A percentile compares a stretch with the other conserved stretches of the same genome.
These are phyloP conservation scores for Pseudocheirus occidentalis DNA, from an alignment of 2,797 vertebrate genomes.

Conservation along the genomic window DNA sequence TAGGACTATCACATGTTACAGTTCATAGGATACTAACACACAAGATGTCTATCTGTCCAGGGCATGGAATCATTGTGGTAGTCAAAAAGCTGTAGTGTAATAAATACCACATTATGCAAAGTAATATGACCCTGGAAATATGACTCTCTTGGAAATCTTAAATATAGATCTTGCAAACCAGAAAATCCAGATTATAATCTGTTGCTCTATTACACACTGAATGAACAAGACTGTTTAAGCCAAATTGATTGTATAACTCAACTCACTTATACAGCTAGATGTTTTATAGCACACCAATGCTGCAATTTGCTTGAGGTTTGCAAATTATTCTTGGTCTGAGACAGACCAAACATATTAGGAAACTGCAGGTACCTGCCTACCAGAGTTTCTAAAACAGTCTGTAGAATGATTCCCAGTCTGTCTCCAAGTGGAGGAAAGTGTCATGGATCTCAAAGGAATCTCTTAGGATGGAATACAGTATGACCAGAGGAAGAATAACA, in stretches of 20 bases:
- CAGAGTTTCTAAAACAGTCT: constrained; percentile 6
- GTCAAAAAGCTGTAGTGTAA: background rate
- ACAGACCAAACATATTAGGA: background rate
- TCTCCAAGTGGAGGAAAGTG: background rate
- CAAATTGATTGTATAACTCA: background rate
- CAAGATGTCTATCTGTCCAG: constrained; percentile 31
- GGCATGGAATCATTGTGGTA: background rate
- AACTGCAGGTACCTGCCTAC: background rate
- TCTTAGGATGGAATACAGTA: background rate
- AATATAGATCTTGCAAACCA: background rate
- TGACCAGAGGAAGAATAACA: background rate
- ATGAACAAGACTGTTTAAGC: background rate
- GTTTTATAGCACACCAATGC: background rate
- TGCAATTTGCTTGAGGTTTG: background rate
- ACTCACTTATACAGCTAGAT: background rate
- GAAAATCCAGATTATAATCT: background rate
- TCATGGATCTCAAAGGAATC: background rate
- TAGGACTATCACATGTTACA: background rate
- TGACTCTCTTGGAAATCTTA: constrained; percentile 4
- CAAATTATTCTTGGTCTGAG: constrained; percentile 50
- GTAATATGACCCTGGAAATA: constrained; percentile 15
- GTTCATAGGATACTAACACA: constrained; percentile 20
- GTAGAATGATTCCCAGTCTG: background rate
- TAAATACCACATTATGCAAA: background rate
- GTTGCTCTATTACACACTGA: background rate